Evolutionary conservation across 2,797 vertebrate species (phyloP).

Genomic region (Mustela erminea): DNA sequence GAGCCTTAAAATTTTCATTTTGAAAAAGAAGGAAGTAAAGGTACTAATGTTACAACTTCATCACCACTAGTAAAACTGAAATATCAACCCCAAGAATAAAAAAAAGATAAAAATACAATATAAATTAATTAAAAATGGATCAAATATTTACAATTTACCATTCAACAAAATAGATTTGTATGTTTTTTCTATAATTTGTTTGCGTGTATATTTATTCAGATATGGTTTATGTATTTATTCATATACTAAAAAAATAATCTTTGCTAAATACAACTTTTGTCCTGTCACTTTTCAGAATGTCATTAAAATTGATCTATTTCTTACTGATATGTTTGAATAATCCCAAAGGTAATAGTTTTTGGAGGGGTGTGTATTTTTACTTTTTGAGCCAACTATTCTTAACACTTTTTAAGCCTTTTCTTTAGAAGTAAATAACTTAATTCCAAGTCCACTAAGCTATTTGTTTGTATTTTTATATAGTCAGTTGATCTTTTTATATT

Average conservation of each 20-base stretch:
- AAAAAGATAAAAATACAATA: neutral
- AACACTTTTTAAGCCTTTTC: neutral
- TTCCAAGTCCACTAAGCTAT: neutral
- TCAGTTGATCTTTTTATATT: neutral
- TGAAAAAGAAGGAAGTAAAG: neutral
- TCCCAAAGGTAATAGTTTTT: slow-evolving; percentile 3
- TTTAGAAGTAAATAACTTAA: slow-evolving; percentile 20
- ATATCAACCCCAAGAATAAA: neutral
- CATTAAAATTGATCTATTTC: neutral
- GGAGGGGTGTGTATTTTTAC: neutral
- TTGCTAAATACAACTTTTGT: neutral
- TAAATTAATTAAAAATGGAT: neutral
- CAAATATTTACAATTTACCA: neutral
- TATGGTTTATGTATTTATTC: neutral
- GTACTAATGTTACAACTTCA: neutral
- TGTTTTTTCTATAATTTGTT: neutral
- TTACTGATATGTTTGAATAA: slow-evolving; percentile 28
- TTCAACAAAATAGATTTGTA: slow-evolving; percentile 1
- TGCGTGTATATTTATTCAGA: neutral
- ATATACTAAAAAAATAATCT: neutral
- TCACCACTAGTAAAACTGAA: neutral
- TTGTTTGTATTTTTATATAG: neutral
- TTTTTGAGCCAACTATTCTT: neutral
- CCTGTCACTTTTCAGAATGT: neutral
- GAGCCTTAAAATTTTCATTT: slow-evolving; percentile 19